Evolutionary conservation across 2,888 invertebrate genomes (phyloP).

Genomic region (Machimus atricapillus): DNA sequence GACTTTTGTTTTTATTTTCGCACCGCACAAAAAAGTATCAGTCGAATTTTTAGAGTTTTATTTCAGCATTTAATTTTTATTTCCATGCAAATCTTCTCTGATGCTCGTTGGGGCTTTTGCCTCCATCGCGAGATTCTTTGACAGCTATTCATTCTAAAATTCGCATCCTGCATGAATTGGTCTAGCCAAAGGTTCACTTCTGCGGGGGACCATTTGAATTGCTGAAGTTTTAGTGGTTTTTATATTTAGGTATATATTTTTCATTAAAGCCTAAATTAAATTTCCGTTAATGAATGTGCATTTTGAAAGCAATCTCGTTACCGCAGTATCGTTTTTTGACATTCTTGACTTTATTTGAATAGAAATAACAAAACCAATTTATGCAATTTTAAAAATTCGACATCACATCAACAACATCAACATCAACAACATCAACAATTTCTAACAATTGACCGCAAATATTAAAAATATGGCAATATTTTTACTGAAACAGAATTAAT

Average conservation of each 20-base stretch:
- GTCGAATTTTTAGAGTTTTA: not conserved
- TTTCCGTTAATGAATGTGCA: not conserved
- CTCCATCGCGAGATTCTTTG: not conserved
- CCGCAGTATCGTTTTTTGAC: not conserved
- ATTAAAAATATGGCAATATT: not conserved
- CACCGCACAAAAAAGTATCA: not conserved
- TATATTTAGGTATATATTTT: not conserved
- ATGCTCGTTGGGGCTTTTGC: not conserved
- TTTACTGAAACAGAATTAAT: too few species aligned
- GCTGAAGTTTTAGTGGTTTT: not conserved
- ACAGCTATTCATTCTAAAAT: not conserved
- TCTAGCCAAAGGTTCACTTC: not conserved
- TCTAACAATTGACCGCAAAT: not conserved
- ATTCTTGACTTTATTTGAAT: not conserved
- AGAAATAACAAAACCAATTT: not conserved
- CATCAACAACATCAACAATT: not conserved
- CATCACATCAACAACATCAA: not conserved
- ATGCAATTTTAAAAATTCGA: not conserved
- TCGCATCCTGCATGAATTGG: not conserved
- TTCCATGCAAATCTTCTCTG: not conserved
- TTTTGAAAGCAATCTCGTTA: not conserved
- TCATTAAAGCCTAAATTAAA: not conserved
- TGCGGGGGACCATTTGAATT: not conserved
- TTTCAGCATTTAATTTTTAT: not conserved
- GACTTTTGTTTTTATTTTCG: not conserved